phyloP scores from a whole-genome alignment of 2,888 invertebrate genomes.

The Aromia moschata region DNA sequence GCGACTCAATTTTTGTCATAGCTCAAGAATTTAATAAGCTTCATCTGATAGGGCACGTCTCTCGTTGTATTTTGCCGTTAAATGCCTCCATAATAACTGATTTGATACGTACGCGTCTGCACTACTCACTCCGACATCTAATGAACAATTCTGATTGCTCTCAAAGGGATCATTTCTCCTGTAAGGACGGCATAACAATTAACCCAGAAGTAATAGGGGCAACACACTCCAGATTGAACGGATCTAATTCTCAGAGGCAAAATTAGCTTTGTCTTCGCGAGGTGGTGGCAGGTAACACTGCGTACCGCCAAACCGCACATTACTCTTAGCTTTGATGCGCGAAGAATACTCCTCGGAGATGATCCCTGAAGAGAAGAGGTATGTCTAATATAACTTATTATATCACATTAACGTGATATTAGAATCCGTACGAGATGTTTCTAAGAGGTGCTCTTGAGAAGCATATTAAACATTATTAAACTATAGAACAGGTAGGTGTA shows the following conservation, averaged over 20 bases:
- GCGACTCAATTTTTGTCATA: no score
- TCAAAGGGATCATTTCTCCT: slow-evolving; percentile 42
- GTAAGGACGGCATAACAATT: slow-evolving; percentile 38
- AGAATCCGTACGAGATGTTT: background rate
- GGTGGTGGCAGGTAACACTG: slow-evolving; percentile 19
- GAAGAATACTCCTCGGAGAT: slow-evolving; percentile 25
- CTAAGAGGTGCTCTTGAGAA: background rate
- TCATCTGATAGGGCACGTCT: background rate
- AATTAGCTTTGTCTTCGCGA: slow-evolving; percentile 21
- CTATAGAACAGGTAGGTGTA: no score
- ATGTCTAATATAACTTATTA: slow-evolving; percentile 30
- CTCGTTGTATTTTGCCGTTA: background rate
- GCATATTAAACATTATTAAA: no score
- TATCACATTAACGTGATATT: slow-evolving; percentile 18
- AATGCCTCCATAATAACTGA: background rate
- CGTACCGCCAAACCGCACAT: slow-evolving; percentile 11
- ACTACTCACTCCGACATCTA: slow-evolving; percentile 23
- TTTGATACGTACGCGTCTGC: slow-evolving; percentile 2
- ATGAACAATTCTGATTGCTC: slow-evolving; percentile 42
- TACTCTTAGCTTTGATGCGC: slow-evolving; percentile 23
- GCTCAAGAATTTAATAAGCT: background rate
- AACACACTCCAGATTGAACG: slow-evolving; percentile 18
- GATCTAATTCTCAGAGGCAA: slow-evolving; percentile 13
- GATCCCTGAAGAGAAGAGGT: slow-evolving; percentile 29
- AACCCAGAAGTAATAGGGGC: slow-evolving; percentile 20